Base-by-base conservation (phyloP, 2,888 invertebrate species). In the Halocaridina rubra region DNA sequence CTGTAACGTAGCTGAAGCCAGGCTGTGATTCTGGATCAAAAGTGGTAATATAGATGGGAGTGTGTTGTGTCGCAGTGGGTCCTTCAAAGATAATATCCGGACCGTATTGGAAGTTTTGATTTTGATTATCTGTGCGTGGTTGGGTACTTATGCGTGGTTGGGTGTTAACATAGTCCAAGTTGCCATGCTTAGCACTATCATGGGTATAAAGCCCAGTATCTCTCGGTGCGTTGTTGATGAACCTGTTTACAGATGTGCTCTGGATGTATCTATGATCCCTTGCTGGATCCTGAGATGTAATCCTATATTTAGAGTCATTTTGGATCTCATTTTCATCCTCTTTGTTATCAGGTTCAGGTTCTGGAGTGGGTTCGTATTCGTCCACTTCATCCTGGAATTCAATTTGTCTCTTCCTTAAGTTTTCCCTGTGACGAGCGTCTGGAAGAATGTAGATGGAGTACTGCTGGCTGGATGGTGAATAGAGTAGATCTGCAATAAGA, bases 11-110 rank as follows among this genome's bases (percentile, higher is more conserved):
- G 0, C 82, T 77, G 24, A 29, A 82, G 0, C 82, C 82, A 4
- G 81, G 81, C 76, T 81, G 76, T 2, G 67, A 22, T 22, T 76
- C 69, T 19, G 76, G 76, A 75, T 81, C 46, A 67, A 64, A 75
- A 2, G 53, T 27, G 1, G 57, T 57, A 24, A 81, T n/a, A 13
- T 24, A 24, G 19, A 81, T 7, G n/a, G 81, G 75, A 16, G 33
- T 8, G 27, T 22, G 16, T 32, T 29, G 57, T 27, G 8, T n/a
- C 19, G 61, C 29, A 1, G 13, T 19, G 53, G 24, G 74, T 13
- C 10, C 46, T 16, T 46, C 16, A 29, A n/a, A 33, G 39, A 24
- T 30, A n/a, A 22, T 5, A 2, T 1, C 22, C 8, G 74, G 74
- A 8, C 2, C 22, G 4, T 27, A 13, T 16, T 30, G 5, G 32